Evolutionary conservation across 2,888 invertebrate species (phyloP), one percentile per base, ranked within the genome.

Genomic region (Eupithecia tripunctaria): DNA sequence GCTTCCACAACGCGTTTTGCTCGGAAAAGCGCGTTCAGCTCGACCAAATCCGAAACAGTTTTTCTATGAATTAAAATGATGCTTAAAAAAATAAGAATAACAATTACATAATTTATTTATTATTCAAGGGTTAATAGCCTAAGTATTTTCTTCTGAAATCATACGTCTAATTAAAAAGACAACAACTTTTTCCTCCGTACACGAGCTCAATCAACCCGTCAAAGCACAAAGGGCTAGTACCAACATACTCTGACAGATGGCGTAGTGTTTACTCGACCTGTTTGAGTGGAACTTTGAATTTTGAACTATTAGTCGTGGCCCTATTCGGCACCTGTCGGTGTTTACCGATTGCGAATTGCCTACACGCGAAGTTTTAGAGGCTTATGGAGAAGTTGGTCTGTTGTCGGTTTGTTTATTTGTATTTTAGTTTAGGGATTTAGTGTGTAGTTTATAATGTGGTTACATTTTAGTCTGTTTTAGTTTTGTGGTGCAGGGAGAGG

Each of bases 251-350:
- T 86, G 91, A 86, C 94, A 94, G 94, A 94, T 94, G 94, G 93
- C 89, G 87, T 89, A 94, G 94, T 94, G 94, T 94, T 94, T 94
- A 87, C 91, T 75, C 88, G 84, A 81, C 81, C 86, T 88, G 89
- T 91, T 93, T 88, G 89, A 89, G 88, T 83, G 87, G 86, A 91
- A 94, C 89, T 94, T 93, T 92, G 94, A 93, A 92, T 91, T 94
- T 91, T 87, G 85, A 92, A 92, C 94, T 92, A 91, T 91, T 91
- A 90, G 87, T 86, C 86, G 81, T 78, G 79, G 81, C 85, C 83
- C 85, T 85, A 76, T 82, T 81, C 78, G 76, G 84, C 93, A 93
- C 94, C 94, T 93, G 94, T 89, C 91, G 84, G 80, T 90, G 88
- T 91, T 92, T 89, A 82, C 82, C 68, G 76, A 78, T 76, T 76